Conservation (phyloP, 2,797 vertebrate species). For the Xiphorhynchus erythropygius region DNA sequence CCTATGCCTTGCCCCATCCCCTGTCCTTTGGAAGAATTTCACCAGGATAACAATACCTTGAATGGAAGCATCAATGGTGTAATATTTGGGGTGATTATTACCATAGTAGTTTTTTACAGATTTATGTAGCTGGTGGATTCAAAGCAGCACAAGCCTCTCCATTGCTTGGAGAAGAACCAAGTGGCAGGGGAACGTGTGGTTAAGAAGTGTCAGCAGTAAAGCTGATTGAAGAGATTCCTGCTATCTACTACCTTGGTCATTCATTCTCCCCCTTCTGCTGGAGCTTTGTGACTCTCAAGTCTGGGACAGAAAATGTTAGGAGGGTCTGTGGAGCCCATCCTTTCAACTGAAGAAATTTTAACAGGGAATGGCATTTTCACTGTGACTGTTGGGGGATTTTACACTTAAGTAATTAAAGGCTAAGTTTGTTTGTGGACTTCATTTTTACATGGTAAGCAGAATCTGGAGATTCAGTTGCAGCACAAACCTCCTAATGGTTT, state of each 20-base stretch:
- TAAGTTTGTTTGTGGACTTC: neutral
- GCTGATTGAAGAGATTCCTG: neutral
- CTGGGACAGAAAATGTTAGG: neutral
- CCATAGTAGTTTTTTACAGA: neutral
- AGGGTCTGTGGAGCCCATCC: neutral
- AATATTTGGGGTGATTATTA: neutral
- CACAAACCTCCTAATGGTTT: neutral
- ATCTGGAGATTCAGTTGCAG: neutral
- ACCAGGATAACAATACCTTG: neutral
- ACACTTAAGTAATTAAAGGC: neutral
- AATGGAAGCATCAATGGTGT: neutral
- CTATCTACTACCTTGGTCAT: neutral
- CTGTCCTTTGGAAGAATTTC: neutral
- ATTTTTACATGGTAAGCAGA: neutral
- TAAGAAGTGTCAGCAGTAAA: neutral
- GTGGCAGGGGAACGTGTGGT: neutral
- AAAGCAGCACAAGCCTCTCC: neutral
- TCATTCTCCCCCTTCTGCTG: neutral
- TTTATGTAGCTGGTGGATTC: neutral
- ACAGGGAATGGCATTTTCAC: neutral
- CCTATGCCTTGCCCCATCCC: neutral
- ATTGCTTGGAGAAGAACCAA: neutral
- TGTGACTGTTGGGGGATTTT: neutral
- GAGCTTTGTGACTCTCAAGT: neutral
- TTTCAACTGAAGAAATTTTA: neutral